These are phyloP conservation scores for Chrysemys picta DNA, from an alignment of 2,113 vertebrate genomes.

Conservation along the genomic window DNA sequence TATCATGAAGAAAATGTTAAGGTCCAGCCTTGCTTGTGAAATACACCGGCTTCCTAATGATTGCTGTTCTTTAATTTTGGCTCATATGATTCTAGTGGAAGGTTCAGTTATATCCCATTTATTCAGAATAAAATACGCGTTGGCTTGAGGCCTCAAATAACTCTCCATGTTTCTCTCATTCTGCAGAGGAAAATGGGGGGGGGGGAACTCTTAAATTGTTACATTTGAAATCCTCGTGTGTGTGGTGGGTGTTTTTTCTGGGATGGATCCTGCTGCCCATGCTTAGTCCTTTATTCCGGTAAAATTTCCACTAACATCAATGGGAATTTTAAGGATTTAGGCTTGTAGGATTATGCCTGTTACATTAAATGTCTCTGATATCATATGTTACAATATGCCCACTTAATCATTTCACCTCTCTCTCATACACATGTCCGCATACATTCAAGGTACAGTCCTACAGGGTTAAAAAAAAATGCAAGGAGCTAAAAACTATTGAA, in stretches of 20 bases:
- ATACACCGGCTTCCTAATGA: background rate
- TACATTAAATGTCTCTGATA: background rate
- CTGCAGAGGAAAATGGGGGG: background rate
- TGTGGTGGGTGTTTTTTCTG: background rate
- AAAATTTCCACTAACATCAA: background rate
- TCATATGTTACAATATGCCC: background rate
- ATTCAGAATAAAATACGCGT: background rate
- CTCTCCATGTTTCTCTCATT: background rate
- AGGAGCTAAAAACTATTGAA: background rate
- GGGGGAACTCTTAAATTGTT: background rate
- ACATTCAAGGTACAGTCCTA: background rate
- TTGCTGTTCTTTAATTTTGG: background rate
- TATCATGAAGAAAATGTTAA: background rate
- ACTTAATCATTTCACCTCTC: background rate
- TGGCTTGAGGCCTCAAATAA: background rate
- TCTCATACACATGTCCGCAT: background rate
- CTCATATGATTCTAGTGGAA: background rate
- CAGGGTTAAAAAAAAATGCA: background rate
- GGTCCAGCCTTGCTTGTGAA: background rate
- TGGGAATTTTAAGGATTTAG: background rate
- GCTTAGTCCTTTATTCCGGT: background rate
- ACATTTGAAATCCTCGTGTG: background rate
- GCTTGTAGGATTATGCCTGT: background rate
- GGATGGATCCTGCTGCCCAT: background rate
- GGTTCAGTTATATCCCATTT: background rate